A percentile compares a stretch with the other conserved stretches of the same genome.
Evolutionary conservation across 2,888 invertebrate genomes (phyloP).

Genomic region (Nymphalis polychloros): DNA sequence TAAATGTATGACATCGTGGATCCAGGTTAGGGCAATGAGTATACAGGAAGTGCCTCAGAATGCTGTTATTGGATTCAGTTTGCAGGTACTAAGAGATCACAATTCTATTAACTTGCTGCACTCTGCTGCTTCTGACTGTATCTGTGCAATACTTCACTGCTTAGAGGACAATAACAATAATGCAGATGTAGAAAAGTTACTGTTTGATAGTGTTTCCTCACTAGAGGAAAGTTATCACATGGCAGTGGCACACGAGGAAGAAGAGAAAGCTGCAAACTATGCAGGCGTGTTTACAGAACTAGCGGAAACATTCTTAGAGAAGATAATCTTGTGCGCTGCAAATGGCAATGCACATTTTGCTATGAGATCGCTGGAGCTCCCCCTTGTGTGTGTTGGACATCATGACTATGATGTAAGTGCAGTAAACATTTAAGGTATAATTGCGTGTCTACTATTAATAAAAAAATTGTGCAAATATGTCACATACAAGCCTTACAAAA

Average conservation of each 20-base stretch:
- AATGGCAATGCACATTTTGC: conserved; percentile 87
- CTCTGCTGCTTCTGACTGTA: conserved; percentile 94
- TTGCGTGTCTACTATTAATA: no score
- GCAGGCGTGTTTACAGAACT: conserved; percentile 97
- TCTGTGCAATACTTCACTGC: conserved; percentile 92
- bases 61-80: conserved; percentile 86
- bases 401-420: conserved; percentile 94
- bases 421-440: not conserved
- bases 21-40: conserved; percentile 90
- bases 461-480: no score
- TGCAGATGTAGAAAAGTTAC: conserved; percentile 87
- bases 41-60: conserved; percentile 88
- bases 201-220: conserved; percentile 90
- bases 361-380: conserved; percentile 92
- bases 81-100: conserved; percentile 85
- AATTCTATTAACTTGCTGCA: conserved; percentile 86
- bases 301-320: conserved; percentile 93
- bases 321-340: conserved; percentile 86
- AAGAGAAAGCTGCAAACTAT: conserved; percentile 96
- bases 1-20: conserved; percentile 95
- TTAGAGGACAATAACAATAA: conserved; percentile 89
- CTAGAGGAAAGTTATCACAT: conserved; percentile 93
- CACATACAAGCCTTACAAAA: no score
- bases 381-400: conserved; percentile 95
- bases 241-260: conserved; percentile 95